Evolutionary conservation across 64 coral and sea anemone genomes (phyloP).

Genomic region (Montipora capricornis): DNA sequence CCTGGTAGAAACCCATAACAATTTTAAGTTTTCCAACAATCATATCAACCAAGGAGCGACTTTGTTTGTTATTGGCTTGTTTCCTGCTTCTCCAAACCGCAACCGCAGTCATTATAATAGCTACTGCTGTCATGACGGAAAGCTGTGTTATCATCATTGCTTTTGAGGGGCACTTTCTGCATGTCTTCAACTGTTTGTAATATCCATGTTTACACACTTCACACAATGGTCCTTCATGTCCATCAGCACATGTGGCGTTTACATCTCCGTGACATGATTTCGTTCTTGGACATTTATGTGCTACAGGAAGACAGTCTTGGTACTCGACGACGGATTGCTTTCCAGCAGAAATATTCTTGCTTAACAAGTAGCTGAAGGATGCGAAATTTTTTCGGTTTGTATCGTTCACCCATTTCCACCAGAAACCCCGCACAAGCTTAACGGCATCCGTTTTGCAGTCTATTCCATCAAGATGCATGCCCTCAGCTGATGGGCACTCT

Average conservation of each 20-base stretch:
- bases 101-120: neutral
- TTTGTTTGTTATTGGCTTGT: neutral
- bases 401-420: constrained; percentile 7
- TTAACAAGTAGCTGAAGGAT: neutral
- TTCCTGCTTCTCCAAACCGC: constrained; percentile 28
- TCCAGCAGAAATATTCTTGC: neutral
- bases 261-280: neutral
- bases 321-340: neutral
- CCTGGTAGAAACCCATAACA: constrained; percentile 51
- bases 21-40: constrained; percentile 42
- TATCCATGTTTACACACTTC: constrained; percentile 32
- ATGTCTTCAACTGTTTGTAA: constrained; percentile 22
- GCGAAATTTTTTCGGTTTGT: neutral
- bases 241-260: neutral
- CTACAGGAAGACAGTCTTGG: neutral
- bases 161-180: constrained; percentile 22
- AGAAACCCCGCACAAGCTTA: neutral
- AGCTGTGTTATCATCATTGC: constrained; percentile 17
- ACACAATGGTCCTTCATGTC: constrained; percentile 37
- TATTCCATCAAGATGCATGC: neutral
- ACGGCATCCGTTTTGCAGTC: neutral
- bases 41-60: neutral
- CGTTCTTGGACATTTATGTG: neutral
- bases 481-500: no score
- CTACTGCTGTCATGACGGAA: neutral